Evolutionary conservation across 35 echinoderm and acorn worm species (phyloP).

Genomic region (Hemicentrotus pulcherrimus): DNA sequence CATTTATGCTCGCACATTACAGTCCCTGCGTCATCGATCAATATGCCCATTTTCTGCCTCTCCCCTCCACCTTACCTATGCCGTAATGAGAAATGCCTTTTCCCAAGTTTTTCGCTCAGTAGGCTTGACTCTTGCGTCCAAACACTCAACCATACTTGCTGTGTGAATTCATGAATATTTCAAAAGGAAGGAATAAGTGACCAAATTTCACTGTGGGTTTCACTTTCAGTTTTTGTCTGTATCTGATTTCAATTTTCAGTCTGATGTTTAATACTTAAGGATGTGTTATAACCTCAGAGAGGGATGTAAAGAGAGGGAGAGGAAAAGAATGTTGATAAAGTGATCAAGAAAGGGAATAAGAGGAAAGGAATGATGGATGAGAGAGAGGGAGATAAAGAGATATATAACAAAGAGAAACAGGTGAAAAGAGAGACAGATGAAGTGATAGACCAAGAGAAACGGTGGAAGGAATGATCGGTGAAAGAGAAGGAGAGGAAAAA

Average conservation of each 20-base stretch:
- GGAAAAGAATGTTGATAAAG: no score
- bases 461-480: background rate
- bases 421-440: background rate
- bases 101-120: background rate
- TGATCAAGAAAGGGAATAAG: background rate
- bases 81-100: background rate
- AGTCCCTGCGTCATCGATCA: background rate
- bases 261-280: background rate
- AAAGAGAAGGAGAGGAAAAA: background rate
- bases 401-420: no score
- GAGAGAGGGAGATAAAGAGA: background rate
- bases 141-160: background rate
- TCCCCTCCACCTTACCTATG: background rate
- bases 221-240: background rate
- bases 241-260: background rate
- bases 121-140: background rate
- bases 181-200: background rate
- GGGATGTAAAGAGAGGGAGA: background rate
- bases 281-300: background rate
- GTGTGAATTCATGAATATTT: background rate
- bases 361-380: background rate
- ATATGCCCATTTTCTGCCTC: background rate
- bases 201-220: constrained; percentile 16
- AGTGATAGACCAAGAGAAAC: background rate
- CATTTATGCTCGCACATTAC: background rate